phyloP scores from a whole-genome alignment of 2,888 invertebrate species.

The Meteorus colon region DNA sequence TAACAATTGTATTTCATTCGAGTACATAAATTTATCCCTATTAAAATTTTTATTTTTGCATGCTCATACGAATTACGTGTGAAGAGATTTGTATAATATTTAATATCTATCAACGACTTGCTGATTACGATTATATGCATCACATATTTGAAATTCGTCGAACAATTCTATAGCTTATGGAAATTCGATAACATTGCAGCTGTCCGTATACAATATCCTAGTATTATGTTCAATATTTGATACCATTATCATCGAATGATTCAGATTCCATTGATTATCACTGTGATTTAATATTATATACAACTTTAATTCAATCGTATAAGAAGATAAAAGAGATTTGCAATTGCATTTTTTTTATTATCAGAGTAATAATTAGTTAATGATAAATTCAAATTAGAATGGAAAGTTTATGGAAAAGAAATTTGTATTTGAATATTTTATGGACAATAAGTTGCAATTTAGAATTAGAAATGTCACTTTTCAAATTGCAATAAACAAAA shows the following conservation, averaged over 20 bases:
- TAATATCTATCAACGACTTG: slow-evolving; percentile 1
- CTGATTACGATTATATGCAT: neutral
- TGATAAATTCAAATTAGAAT: no score
- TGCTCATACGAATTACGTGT: slow-evolving; percentile 33
- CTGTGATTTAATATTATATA: neutral
- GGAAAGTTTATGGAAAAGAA: no score
- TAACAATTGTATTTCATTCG: slow-evolving; percentile 8
- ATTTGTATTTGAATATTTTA: no score
- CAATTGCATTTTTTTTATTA: no score
- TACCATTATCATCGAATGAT: neutral
- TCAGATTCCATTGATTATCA: neutral
- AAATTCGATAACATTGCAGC: slow-evolving; percentile 61
- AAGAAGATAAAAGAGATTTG: no score
- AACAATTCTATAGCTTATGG: slow-evolving; percentile 48
- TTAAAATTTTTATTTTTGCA: slow-evolving; percentile 30
- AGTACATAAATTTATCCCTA: neutral
- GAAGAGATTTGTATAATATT: slow-evolving; percentile 1
- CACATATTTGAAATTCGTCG: neutral
- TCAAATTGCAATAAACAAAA: no score
- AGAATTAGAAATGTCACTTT: no score
- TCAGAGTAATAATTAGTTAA: no score
- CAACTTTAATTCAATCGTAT: no score
- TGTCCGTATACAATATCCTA: no score
- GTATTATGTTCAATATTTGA: neutral
- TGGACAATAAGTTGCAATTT: no score